These are phyloP conservation scores for Rhadinocentrus ornatus DNA, from an alignment of 2,797 vertebrate genomes.

Conservation along the genomic window DNA sequence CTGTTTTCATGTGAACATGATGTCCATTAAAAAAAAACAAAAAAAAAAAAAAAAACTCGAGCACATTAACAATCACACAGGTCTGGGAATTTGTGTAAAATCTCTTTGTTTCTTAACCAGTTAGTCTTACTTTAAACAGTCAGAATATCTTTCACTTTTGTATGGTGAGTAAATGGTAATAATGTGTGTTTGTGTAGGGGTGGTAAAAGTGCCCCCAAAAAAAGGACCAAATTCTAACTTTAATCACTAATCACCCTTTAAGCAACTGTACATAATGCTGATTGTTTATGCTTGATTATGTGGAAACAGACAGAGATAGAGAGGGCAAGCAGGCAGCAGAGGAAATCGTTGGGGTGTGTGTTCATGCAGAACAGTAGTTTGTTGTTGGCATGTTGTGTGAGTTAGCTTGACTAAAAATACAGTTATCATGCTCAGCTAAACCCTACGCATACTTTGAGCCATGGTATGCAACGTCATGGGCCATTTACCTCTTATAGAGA, in stretches of 20 bases:
- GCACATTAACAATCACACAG: too few relatives aligned
- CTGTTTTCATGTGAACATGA: too few relatives aligned
- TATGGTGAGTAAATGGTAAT: not conserved
- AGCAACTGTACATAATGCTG: conserved; percentile 27
- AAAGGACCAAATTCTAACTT: not conserved
- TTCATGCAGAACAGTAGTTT: conserved; percentile 11
- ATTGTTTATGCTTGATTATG: conserved; percentile 32
- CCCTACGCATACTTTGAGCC: conserved; percentile 57
- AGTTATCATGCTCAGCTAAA: conserved; percentile 61
- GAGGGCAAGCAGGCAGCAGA: conserved; percentile 22
- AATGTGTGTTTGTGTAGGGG: not conserved
- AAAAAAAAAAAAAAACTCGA: too few relatives aligned
- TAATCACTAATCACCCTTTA: conserved; percentile 24
- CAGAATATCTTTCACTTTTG: conserved; percentile 5
- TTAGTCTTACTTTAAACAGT: conserved; percentile 11
- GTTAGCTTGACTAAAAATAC: conserved; percentile 54
- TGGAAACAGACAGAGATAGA: conserved; percentile 23
- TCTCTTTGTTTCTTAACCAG: not conserved
- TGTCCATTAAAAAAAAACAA: too few relatives aligned
- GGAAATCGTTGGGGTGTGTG: conserved; percentile 16
- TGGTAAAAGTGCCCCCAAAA: conserved; percentile 11
- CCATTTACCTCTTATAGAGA: conserved; percentile 68
- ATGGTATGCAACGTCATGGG: conserved; percentile 61
- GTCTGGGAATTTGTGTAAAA: conserved; percentile 1
- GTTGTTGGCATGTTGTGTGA: conserved; percentile 44